A percentile compares a stretch with the other conserved stretches of the same genome.
Conservation (phyloP, 2,888 invertebrate species). For the Nemapogon koenigi region DNA sequence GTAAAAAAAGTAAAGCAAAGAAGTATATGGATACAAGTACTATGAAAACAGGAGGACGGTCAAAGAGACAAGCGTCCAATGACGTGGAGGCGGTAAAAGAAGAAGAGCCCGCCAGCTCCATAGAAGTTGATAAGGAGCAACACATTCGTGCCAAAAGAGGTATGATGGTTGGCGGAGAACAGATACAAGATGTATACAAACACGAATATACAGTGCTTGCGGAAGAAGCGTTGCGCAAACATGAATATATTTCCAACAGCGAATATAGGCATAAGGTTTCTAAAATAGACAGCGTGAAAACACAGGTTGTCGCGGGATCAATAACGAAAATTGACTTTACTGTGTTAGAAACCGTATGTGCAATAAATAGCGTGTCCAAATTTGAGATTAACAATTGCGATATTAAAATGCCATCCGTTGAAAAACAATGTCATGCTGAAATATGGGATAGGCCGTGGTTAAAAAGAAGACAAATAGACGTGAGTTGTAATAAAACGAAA, state of each 20-base stretch:
- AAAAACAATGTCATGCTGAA: constrained; percentile 40
- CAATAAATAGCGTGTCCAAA: constrained; percentile 20
- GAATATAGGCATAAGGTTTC: constrained; percentile 14
- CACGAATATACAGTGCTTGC: constrained; percentile 6
- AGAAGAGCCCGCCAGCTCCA: no score
- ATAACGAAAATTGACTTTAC: constrained; percentile 39
- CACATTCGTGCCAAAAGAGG: no score
- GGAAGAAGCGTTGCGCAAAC: constrained; percentile 3
- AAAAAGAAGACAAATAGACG: constrained; percentile 31
- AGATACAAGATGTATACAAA: neutral
- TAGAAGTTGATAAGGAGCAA: no score
- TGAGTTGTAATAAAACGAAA: constrained; percentile 31
- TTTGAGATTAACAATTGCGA: neutral
- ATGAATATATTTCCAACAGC: constrained; percentile 3
- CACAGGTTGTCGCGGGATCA: constrained; percentile 48
- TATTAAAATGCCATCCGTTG: neutral
- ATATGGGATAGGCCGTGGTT: constrained; percentile 65
- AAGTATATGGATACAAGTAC: constrained; percentile 4
- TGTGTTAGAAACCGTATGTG: constrained; percentile 41
- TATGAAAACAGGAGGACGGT: no score
- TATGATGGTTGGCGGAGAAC: constrained; percentile 1
- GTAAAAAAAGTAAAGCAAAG: constrained; percentile 16
- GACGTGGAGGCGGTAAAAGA: no score
- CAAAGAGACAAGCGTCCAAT: constrained; percentile 21
- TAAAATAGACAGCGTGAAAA: constrained; percentile 28